Conservation (phyloP, 2,888 invertebrate genomes). For the Scrobipalpa costella region DNA sequence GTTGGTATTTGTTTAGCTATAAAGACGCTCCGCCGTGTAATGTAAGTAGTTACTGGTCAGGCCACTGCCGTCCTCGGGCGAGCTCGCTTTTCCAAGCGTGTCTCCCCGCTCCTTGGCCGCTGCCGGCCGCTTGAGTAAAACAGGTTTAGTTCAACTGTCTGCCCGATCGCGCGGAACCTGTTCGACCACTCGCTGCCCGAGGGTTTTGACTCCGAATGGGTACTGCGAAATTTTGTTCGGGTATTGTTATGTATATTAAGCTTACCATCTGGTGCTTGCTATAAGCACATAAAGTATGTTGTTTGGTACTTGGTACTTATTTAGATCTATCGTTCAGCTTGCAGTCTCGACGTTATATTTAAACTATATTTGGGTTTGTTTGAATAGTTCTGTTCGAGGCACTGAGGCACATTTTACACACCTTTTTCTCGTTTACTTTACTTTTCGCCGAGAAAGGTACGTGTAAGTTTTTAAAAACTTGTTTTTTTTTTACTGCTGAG, state of each 20-base stretch:
- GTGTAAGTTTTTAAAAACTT: no score
- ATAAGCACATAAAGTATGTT: no score
- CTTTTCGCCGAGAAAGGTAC: no score
- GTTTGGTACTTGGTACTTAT: no score
- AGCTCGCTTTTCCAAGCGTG: slow-evolving; percentile 49
- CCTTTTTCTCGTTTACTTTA: neutral
- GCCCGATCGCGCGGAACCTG: slow-evolving; percentile 23
- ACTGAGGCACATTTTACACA: slow-evolving; percentile 10
- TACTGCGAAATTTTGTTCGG: slow-evolving; percentile 10
- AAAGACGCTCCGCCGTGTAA: neutral
- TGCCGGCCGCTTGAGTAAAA: slow-evolving; percentile 55
- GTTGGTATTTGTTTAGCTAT: neutral
- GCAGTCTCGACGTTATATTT: no score
- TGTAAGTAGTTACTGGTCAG: neutral
- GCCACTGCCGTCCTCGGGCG: slow-evolving; percentile 42
- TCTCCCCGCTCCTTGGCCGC: slow-evolving; percentile 38
- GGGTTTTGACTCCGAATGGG: slow-evolving; percentile 7
- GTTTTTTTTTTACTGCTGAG: no score
- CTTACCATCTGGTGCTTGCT: slow-evolving; percentile 9
- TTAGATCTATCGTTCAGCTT: no score
- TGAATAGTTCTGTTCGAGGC: neutral
- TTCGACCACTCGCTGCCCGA: slow-evolving; percentile 22
- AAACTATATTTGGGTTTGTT: neutral
- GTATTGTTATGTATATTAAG: slow-evolving; percentile 31
- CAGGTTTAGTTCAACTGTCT: slow-evolving; percentile 54